These are phyloP conservation scores for Globia sparganii DNA, from an alignment of 2,888 invertebrate genomes.

Conservation along the genomic window DNA sequence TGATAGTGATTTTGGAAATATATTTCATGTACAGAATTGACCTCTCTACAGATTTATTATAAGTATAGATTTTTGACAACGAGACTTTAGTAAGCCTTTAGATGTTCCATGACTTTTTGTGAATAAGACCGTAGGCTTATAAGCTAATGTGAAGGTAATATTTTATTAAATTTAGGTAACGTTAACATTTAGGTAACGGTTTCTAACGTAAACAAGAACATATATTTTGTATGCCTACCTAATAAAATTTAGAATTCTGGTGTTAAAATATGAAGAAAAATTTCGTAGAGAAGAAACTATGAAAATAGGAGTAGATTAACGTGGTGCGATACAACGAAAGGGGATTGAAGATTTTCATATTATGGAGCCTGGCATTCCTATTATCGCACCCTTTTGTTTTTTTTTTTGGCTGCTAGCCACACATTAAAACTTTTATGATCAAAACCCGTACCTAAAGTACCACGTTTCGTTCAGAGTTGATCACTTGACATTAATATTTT, in stretches of 20 bases:
- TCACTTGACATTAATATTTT: not conserved
- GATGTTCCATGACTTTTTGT: too few relatives aligned
- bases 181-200: too few relatives aligned
- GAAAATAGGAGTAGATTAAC: not conserved
- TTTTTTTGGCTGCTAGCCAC: too few relatives aligned
- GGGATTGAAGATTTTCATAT: not conserved
- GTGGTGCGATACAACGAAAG: not conserved
- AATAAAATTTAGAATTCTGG: not conserved
- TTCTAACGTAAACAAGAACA: conserved; percentile 7
- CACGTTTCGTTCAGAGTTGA: not conserved
- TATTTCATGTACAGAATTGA: too few relatives aligned
- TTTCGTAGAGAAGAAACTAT: not conserved
- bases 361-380: too few relatives aligned
- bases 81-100: too few relatives aligned
- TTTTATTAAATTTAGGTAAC: conserved; percentile 9
- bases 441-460: not conserved
- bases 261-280: not conserved
- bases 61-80: too few relatives aligned
- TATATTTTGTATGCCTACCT: not conserved
- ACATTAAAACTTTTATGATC: too few relatives aligned
- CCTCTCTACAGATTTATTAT: too few relatives aligned
- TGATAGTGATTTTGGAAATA: too few relatives aligned
- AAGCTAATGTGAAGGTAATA: not conserved
- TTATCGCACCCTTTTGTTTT: not conserved
- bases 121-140: too few relatives aligned